Percentiles rank a stretch among this genome's conserved stretches.
phyloP scores from a whole-genome alignment of 2,797 vertebrate species.

The Amblyraja radiata region DNA sequence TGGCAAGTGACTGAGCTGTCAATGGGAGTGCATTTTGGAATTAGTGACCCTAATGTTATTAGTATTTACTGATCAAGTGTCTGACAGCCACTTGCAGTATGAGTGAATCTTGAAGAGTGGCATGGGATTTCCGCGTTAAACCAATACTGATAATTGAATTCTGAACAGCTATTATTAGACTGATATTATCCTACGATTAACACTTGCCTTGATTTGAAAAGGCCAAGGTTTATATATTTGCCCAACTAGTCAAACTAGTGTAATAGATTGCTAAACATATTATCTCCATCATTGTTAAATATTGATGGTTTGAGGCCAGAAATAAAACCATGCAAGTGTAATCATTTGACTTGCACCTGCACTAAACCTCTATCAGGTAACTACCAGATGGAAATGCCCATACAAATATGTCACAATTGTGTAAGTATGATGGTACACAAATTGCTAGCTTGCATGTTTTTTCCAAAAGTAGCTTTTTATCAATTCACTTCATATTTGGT shows the following conservation, averaged over 20 bases:
- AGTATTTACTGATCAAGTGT: not conserved
- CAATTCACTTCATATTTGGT: slow-evolving; percentile 21
- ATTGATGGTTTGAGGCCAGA: not conserved
- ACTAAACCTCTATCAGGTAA: not conserved
- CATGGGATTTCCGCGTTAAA: not conserved
- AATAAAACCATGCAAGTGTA: not conserved
- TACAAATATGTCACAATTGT: not conserved
- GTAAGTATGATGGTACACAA: not conserved
- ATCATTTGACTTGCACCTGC: not conserved
- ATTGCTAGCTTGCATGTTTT: not conserved
- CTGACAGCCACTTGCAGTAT: not conserved
- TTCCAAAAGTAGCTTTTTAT: not conserved
- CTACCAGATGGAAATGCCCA: not conserved
- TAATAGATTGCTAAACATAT: not conserved
- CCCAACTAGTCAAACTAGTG: not conserved
- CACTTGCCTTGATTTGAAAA: not conserved
- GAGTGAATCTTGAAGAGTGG: not conserved
- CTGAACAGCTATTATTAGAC: not conserved
- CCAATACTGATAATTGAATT: not conserved
- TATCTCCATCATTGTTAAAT: slow-evolving; percentile 3
- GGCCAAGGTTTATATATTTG: not conserved
- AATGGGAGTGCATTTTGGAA: too few species aligned
- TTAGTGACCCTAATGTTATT: too few species aligned
- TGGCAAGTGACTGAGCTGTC: too few species aligned
- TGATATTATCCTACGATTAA: not conserved